Evolutionary conservation across 2,113 vertebrate species (phyloP).

Genomic region (Glaucomys volans): DNA sequence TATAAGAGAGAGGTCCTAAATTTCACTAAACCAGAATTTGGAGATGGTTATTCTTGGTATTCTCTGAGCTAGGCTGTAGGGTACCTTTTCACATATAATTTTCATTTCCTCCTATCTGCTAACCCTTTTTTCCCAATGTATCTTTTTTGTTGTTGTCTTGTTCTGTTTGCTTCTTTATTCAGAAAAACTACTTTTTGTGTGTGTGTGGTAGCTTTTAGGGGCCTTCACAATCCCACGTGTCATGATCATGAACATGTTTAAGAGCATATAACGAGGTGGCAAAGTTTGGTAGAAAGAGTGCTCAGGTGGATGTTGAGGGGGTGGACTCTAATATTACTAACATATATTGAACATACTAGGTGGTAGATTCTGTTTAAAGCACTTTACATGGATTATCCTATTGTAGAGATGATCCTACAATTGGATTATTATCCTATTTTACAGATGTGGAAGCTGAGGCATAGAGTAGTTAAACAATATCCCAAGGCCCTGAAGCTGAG

Average conservation of each 20-base stretch:
- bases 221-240: not conserved
- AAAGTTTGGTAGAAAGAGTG: not conserved
- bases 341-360: not conserved
- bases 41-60: not conserved
- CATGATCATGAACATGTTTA: not conserved
- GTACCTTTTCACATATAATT: slow-evolving; percentile 11
- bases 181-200: not conserved
- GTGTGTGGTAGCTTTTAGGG: not conserved
- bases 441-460: not conserved
- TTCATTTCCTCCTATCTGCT: slow-evolving; percentile 14
- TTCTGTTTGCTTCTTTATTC: not conserved
- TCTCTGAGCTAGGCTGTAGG: not conserved
- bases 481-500: not conserved
- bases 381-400: not conserved
- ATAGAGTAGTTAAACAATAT: not conserved
- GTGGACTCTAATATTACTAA: not conserved
- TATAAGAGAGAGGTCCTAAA: slow-evolving; percentile 13
- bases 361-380: not conserved
- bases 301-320: not conserved
- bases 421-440: not conserved
- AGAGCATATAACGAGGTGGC: not conserved
- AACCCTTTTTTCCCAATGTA: not conserved
- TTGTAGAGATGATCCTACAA: not conserved
- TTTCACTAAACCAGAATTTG: slow-evolving; percentile 4
- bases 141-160: not conserved